Evolutionary conservation across 2,888 invertebrate genomes (phyloP).

Genomic region (Cephus nigrinus): DNA sequence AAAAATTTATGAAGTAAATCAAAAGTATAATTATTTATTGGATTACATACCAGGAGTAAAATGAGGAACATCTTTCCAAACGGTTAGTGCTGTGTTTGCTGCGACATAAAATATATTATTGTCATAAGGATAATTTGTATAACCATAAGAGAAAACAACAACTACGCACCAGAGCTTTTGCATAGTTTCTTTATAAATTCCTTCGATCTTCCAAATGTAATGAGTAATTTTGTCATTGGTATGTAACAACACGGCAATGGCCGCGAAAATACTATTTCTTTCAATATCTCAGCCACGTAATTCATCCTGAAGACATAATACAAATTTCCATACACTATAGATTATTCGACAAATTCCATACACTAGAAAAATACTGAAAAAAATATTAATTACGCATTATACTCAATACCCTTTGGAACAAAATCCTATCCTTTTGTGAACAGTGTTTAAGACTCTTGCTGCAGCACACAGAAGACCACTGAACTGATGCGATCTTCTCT

Average conservation of each 20-base stretch:
- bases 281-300: conserved; percentile 50
- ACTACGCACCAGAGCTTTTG: conserved; percentile 43
- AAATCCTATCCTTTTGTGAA: conserved; percentile 49
- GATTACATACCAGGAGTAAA: conserved; percentile 46
- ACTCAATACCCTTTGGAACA: conserved; percentile 45
- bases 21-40: background rate
- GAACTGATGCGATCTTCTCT: conserved; percentile 63
- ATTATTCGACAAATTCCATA: no score
- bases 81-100: conserved; percentile 37
- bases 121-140: conserved; percentile 8
- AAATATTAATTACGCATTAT: background rate
- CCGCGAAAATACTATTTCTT: conserved; percentile 56
- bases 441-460: conserved; percentile 46
- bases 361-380: background rate
- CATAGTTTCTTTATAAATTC: conserved; percentile 47
- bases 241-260: conserved; percentile 55
- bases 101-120: conserved; percentile 21
- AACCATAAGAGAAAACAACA: conserved; percentile 7
- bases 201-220: conserved; percentile 42
- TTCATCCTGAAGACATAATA: conserved; percentile 42
- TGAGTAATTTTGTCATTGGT: conserved; percentile 45
- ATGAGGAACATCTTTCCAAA: conserved; percentile 48
- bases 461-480: conserved; percentile 58
- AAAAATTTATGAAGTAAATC: background rate
- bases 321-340: background rate